phyloP scores from a whole-genome alignment of 2,113 vertebrate genomes.

The Leptocoma aspasia region DNA sequence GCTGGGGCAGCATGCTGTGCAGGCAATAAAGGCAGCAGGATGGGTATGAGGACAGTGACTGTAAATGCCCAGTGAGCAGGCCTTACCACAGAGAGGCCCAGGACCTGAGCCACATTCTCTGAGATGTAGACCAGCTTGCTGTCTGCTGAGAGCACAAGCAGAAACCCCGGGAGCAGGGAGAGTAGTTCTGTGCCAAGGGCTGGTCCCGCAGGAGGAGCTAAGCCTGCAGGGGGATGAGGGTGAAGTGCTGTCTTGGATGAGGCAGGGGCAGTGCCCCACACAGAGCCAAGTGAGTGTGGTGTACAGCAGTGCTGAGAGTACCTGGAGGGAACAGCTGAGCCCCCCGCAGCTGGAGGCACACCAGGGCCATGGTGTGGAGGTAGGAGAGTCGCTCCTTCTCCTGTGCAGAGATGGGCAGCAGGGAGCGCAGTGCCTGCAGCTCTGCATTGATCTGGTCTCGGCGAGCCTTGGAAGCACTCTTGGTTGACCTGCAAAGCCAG shows the following conservation, averaged over 20 bases:
- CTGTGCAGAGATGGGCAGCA: constrained; percentile 73
- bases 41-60: not conserved
- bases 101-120: constrained; percentile 78
- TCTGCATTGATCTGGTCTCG: constrained; percentile 85
- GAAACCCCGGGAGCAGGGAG: constrained; percentile 78
- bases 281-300: accelerated
- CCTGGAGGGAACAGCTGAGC: constrained; percentile 62
- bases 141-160: constrained; percentile 69
- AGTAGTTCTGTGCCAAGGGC: constrained; percentile 58
- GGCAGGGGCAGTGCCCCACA: not conserved
- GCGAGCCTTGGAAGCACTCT: constrained; percentile 85
- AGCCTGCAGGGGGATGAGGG: not conserved
- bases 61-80: not conserved
- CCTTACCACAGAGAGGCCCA: constrained; percentile 81
- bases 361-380: constrained; percentile 85
- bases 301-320: not conserved
- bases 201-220: not conserved
- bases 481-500: constrained; percentile 81
- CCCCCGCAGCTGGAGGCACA: constrained; percentile 79
- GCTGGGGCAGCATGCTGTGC: accelerated
- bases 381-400: constrained; percentile 85
- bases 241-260: not conserved
- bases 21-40: not conserved
- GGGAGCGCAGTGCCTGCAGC: constrained; percentile 78
- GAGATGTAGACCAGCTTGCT: constrained; percentile 82